A percentile compares a stretch with the other conserved stretches of the same genome.
phyloP scores from a whole-genome alignment of 2,888 invertebrate species.

The Bhutanitis thaidina region DNA sequence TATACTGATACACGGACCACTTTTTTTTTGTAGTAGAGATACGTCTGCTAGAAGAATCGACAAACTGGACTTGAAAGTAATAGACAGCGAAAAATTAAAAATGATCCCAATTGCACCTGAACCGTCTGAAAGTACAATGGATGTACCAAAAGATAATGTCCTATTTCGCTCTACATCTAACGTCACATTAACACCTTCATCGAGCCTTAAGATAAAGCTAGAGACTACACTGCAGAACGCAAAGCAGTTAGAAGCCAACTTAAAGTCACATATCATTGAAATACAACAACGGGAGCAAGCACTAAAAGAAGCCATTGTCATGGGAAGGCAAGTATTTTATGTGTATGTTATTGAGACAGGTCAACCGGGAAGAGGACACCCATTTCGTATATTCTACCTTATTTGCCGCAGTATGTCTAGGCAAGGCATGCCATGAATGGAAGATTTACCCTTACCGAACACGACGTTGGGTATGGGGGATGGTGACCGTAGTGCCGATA shows the following conservation, averaged over 20 bases:
- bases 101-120: slow-evolving; percentile 23
- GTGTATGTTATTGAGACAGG: no score
- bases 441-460: no score
- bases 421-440: no score
- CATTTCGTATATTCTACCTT: no score
- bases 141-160: slow-evolving; percentile 6
- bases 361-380: no score
- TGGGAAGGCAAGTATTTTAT: slow-evolving; percentile 47
- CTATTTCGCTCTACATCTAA: background rate
- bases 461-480: no score
- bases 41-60: slow-evolving; percentile 24
- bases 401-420: no score
- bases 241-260: slow-evolving; percentile 38
- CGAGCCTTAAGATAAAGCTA: slow-evolving; percentile 41
- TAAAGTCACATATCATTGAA: slow-evolving; percentile 45
- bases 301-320: slow-evolving; percentile 56
- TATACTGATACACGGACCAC: no score
- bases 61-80: slow-evolving; percentile 24
- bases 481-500: no score
- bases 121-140: slow-evolving; percentile 3
- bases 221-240: slow-evolving; percentile 47
- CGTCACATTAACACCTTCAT: background rate
- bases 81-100: slow-evolving; percentile 31
- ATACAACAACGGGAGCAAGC: slow-evolving; percentile 38
- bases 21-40: slow-evolving; percentile 25